Conservation (phyloP, 1,140 invertebrate genomes). For the Drosophila ogumai region DNA sequence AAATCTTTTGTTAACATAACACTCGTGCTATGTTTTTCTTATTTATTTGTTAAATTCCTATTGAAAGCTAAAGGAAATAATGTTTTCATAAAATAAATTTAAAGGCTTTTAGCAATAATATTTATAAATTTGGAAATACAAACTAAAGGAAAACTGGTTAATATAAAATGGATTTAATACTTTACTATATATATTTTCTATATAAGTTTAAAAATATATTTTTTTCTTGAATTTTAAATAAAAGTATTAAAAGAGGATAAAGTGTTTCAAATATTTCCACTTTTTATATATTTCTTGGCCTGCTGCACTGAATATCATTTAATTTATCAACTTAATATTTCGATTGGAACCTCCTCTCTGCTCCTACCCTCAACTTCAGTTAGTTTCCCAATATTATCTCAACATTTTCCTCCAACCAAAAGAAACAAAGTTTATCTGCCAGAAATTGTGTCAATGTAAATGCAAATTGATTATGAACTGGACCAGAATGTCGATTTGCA, state of each 20-base stretch:
- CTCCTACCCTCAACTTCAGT: not conserved
- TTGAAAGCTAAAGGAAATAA: not conserved
- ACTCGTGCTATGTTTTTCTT: not conserved
- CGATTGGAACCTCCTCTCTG: too few species aligned
- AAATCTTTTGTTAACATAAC: not conserved
- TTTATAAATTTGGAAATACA: too few species aligned
- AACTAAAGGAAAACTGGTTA: too few species aligned
- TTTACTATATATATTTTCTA: too few species aligned
- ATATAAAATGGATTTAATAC: too few species aligned
- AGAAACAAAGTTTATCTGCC: constrained; percentile 3
- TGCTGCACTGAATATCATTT: not conserved
- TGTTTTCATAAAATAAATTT: too few species aligned
- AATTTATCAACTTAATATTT: not conserved
- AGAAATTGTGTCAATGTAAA: constrained; percentile 8
- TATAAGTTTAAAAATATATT: too few species aligned
- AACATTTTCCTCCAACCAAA: not conserved
- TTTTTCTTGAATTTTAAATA: too few species aligned
- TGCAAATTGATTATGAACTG: constrained; percentile 29
- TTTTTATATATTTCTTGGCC: not conserved
- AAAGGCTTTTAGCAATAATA: not conserved
- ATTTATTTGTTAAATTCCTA: not conserved
- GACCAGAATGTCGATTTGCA: constrained; percentile 32
- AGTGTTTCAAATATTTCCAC: not conserved
- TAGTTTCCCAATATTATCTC: constrained; percentile 2
- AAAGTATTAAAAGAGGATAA: not conserved